A percentile compares a stretch with the other conserved stretches of the same genome.
Evolutionary conservation across 2,888 invertebrate species (phyloP).

Genomic region (Polyommatus iphigenia): DNA sequence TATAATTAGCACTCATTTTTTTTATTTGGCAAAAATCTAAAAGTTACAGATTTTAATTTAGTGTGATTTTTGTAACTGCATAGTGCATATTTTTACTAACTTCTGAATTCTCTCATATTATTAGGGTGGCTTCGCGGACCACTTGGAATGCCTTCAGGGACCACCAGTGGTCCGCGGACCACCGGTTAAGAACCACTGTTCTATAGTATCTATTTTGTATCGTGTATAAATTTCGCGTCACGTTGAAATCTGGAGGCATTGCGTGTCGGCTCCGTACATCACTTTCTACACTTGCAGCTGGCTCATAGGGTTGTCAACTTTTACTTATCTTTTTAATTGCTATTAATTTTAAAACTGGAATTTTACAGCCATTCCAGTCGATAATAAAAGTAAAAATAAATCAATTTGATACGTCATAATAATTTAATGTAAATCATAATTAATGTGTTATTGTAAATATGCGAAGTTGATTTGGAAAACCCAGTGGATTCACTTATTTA

Average conservation of each 20-base stretch:
- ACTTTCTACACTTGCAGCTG: constrained; percentile 39
- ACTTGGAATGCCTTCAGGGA: no score
- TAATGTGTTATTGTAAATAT: background rate
- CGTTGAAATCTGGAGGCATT: constrained; percentile 37
- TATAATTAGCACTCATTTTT: no score
- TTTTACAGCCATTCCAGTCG: background rate
- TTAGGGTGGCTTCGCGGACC: no score
- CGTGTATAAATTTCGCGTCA: constrained; percentile 31
- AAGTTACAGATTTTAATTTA: no score
- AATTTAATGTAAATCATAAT: background rate
- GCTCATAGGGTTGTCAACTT: background rate
- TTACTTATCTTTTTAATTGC: background rate
- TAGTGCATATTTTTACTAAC: no score
- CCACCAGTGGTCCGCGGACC: no score
- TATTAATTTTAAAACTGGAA: background rate
- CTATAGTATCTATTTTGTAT: background rate
- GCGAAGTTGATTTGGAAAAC: background rate
- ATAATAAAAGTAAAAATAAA: background rate
- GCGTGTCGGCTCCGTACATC: constrained; percentile 39
- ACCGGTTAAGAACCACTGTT: no score
- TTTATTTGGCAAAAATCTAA: no score
- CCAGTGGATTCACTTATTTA: background rate
- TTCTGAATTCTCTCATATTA: no score
- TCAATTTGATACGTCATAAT: background rate
- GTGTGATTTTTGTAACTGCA: no score